These are phyloP conservation scores for Enteromius fasciolatus DNA, from an alignment of 2,797 vertebrate genomes.

Conservation along the genomic window DNA sequence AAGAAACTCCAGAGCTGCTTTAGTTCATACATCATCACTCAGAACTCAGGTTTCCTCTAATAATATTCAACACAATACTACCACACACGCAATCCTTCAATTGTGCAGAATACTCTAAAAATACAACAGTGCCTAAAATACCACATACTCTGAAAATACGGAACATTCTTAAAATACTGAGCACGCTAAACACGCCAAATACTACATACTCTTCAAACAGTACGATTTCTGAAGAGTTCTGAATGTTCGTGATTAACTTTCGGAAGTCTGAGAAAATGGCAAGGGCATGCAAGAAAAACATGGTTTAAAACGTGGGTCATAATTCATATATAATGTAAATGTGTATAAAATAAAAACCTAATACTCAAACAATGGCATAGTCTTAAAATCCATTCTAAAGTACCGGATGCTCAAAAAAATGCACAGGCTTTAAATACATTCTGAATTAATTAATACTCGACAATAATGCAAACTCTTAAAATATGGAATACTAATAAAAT, in stretches of 20 bases:
- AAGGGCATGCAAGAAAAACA: neutral
- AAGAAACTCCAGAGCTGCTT: neutral
- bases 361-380: neutral
- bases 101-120: too few species aligned
- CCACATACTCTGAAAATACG: neutral
- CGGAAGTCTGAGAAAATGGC: conserved; percentile 26
- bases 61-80: neutral
- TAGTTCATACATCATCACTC: neutral
- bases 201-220: neutral
- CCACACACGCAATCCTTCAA: too few species aligned
- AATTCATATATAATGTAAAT: neutral
- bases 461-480: neutral
- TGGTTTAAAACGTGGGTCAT: neutral
- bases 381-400: neutral
- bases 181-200: neutral
- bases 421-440: neutral
- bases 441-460: neutral
- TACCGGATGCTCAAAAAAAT: neutral
- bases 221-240: neutral
- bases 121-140: neutral
- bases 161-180: neutral
- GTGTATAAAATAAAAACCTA: too few species aligned
- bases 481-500: neutral
- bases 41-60: neutral
- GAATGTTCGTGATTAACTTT: neutral